A percentile compares a stretch with the other conserved stretches of the same genome.
These are phyloP conservation scores for Noctua fimbriata DNA, from an alignment of 2,888 invertebrate genomes.

Conservation along the genomic window DNA sequence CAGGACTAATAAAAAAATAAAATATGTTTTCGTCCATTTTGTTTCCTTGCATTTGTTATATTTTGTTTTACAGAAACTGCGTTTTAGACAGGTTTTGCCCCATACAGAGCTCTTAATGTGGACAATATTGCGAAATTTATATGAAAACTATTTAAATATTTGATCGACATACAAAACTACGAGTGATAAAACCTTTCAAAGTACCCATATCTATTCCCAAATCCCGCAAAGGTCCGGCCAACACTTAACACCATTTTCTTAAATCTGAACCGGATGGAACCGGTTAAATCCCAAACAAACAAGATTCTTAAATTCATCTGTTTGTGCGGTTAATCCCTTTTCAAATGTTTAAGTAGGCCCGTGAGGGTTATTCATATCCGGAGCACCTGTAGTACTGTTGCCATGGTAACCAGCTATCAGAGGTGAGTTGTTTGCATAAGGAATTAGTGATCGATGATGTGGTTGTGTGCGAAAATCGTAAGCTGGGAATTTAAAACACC, in stretches of 20 bases:
- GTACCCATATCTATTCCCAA: not conserved
- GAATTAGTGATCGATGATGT: slow-evolving; percentile 20
- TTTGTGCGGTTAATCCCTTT: slow-evolving; percentile 65
- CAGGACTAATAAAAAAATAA: not conserved
- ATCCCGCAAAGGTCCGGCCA: not conserved
- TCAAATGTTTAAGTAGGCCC: slow-evolving; percentile 66
- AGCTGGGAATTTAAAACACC: not conserved
- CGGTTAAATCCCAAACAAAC: slow-evolving; percentile 64
- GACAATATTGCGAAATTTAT: not conserved
- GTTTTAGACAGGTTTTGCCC: not conserved
- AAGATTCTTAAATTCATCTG: slow-evolving; percentile 63
- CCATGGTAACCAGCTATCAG: slow-evolving; percentile 39
- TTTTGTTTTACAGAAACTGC: not conserved
- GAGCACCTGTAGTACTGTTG: slow-evolving; percentile 55
- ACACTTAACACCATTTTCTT: slow-evolving; percentile 47
- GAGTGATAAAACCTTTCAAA: not conserved
- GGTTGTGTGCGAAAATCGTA: not conserved
- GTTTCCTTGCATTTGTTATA: not conserved
- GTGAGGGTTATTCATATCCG: slow-evolving; percentile 49
- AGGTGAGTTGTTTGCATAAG: slow-evolving; percentile 33
- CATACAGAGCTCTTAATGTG: not conserved
- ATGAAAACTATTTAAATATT: not conserved
- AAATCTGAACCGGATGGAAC: slow-evolving; percentile 40
- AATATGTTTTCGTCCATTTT: not conserved
- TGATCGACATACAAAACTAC: not conserved